Conservation (phyloP, 2,888 invertebrate species). For the Lepidocyrtinus sp. region DNA sequence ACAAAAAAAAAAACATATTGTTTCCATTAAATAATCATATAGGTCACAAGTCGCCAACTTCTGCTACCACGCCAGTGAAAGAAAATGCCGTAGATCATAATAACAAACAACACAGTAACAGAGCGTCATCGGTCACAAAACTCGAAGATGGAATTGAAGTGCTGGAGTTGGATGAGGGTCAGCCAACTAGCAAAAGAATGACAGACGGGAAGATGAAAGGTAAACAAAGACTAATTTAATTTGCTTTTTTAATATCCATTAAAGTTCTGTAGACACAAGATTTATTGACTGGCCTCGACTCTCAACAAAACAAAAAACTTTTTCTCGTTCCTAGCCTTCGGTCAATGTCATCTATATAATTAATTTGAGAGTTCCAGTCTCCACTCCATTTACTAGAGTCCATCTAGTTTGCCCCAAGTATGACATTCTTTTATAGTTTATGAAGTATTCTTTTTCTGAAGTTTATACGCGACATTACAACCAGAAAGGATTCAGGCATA, state of each 20-base stretch:
- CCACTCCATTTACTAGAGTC: no score
- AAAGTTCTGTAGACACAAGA: neutral
- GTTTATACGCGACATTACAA: neutral
- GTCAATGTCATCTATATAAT: neutral
- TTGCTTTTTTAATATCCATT: slow-evolving; percentile 1
- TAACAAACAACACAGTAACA: slow-evolving; percentile 51
- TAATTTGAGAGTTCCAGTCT: no score
- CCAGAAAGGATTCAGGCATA: neutral
- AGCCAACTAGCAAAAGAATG: slow-evolving; percentile 44
- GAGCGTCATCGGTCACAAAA: slow-evolving; percentile 58
- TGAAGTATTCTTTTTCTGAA: no score
- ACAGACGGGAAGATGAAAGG: slow-evolving; percentile 61
- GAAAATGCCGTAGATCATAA: slow-evolving; percentile 48
- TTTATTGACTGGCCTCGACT: neutral
- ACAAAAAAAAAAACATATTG: neutral
- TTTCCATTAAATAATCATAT: neutral
- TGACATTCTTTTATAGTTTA: no score
- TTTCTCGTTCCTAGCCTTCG: neutral
- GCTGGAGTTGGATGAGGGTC: slow-evolving; percentile 67
- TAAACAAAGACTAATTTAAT: slow-evolving; percentile 25
- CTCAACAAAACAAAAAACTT: neutral
- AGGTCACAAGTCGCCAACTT: slow-evolving; percentile 41
- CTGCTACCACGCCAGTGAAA: slow-evolving; percentile 53
- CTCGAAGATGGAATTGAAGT: slow-evolving; percentile 70
- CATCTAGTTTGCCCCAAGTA: no score